Evolutionary conservation across 1,140 invertebrate species (phyloP).

Genomic region (Polypedilum pembai): DNA sequence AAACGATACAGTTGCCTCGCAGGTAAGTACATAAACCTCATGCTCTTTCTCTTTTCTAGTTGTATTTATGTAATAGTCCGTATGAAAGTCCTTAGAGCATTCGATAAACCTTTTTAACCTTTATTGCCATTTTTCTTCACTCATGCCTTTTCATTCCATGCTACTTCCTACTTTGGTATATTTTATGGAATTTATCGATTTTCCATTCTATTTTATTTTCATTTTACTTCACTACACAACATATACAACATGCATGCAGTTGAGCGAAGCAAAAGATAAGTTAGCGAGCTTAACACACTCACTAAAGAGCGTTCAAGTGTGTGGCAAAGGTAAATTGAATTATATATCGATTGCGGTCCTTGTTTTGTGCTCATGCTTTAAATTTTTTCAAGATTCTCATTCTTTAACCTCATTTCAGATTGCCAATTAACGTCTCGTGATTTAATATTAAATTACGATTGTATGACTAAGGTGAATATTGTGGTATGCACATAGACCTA

Average conservation of each 20-base stretch:
- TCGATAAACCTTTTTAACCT: conserved; percentile 11
- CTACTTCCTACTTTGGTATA: not conserved
- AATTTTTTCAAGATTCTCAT: not conserved
- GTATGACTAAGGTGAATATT: conserved; percentile 29
- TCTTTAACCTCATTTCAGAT: conserved; percentile 23
- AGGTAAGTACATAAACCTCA: not conserved
- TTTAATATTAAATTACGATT: conserved; percentile 31
- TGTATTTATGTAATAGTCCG: conserved; percentile 7
- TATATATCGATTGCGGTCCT: not conserved
- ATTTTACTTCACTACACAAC: not conserved
- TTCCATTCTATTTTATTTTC: not conserved
- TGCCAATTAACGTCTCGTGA: conserved; percentile 28
- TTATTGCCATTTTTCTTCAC: conserved; percentile 4
- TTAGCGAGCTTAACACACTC: conserved; percentile 26
- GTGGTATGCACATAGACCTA: not conserved
- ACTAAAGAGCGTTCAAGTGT: conserved; percentile 26
- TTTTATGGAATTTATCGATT: conserved; percentile 25
- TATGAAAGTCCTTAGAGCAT: conserved; percentile 4
- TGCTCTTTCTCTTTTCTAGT: not conserved
- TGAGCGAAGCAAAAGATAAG: conserved; percentile 22
- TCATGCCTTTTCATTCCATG: not conserved
- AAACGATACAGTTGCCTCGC: conserved; percentile 28
- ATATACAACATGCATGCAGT: conserved; percentile 20
- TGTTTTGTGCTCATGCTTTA: not conserved
- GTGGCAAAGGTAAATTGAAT: conserved; percentile 28